Conservation (phyloP, 2,888 invertebrate genomes). For the Caenorhabditis becei region DNA sequence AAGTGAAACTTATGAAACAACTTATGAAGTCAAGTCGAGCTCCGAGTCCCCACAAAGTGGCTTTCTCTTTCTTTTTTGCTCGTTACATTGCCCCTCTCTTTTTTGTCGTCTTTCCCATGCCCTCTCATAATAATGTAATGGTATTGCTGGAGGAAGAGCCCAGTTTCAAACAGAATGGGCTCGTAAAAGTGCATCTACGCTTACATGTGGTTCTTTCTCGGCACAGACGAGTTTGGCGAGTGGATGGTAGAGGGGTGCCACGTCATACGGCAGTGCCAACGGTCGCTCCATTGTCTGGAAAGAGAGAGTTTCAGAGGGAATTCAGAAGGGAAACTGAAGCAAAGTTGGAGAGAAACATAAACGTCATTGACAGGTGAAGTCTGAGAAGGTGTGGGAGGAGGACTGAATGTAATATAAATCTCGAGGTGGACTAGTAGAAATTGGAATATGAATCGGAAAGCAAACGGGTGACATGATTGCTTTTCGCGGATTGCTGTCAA, state of each 20-base stretch:
- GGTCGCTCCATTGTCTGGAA: slow-evolving; percentile 37
- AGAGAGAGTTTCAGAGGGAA: background rate
- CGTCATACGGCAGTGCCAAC: slow-evolving; percentile 41
- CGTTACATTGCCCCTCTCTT: slow-evolving; percentile 19
- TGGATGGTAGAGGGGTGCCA: slow-evolving; percentile 46
- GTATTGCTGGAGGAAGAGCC: slow-evolving; percentile 18
- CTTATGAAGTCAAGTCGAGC: too few relatives aligned
- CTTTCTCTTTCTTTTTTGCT: slow-evolving; percentile 4
- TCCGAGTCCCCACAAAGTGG: too few relatives aligned
- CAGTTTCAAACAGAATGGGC: slow-evolving; percentile 25
- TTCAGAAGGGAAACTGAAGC: background rate
- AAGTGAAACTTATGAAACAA: slow-evolving; percentile 5
- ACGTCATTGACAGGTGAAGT: slow-evolving; percentile 50
- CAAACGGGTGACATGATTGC: slow-evolving; percentile 37
- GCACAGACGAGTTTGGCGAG: slow-evolving; percentile 38
- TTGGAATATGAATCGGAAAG: slow-evolving; percentile 54
- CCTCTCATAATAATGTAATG: slow-evolving; percentile 37
- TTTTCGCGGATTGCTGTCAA: slow-evolving; percentile 18
- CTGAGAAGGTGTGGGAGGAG: slow-evolving; percentile 8
- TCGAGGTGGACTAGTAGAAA: slow-evolving; percentile 27
- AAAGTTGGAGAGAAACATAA: background rate
- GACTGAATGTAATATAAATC: slow-evolving; percentile 37
- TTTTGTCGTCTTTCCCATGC: background rate
- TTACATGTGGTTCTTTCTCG: slow-evolving; percentile 19
- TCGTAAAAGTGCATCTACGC: slow-evolving; percentile 27